Evolutionary conservation across 2,797 vertebrate genomes (phyloP), one percentile per base, ranked within the genome.

Genomic region (Helicolenus hilgendorfi): DNA sequence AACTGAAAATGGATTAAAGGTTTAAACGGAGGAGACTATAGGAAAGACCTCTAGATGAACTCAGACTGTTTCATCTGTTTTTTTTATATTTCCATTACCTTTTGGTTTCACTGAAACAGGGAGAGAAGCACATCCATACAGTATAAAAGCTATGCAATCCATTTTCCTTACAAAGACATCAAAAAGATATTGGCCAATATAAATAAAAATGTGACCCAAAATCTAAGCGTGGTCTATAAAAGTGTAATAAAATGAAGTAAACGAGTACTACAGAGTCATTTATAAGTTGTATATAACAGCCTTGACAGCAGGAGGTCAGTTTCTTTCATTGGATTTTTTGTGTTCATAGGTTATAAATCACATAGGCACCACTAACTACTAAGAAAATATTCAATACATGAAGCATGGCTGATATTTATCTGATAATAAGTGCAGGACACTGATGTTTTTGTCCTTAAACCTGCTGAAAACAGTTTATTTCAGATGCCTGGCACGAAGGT

Each of bases 101-200:
- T 58, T 67, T 31, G 22, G 65, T 36, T 78, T 56, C 14, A 79
- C 9, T 33, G 55, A 29, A 79, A 84, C 36, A 70, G 35, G 26
- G 49, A 74, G 18, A 72, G 75, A 84, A 88, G 69, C 77, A 91
- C 80, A 93, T 87, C 76, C 88, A 65, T 59, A 91, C 81, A 78
- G 87, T 94, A 94, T 64, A 94, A 95, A 95, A 93, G 71, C 83
- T 65, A 73, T 86, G 60, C 75, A 86, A 79, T 84, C 69, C 65
- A 80, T 77, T 87, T 77, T 83, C 49, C 10, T 83, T 91, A 92
- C 81, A 95, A 93, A 89, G 38, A 92, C 67, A 71, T 85, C 29
- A 87, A 36, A 86, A 88, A 89, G 27, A 72, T 75, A 86, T 68
- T 71, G 45, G 85, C 77, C 67, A 79, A 22, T 89, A 86, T 15